A percentile compares a stretch with the other conserved stretches of the same genome.
Evolutionary conservation across 2,113 vertebrate genomes (phyloP).

Genomic region (Syngnathoides biaculeatus): DNA sequence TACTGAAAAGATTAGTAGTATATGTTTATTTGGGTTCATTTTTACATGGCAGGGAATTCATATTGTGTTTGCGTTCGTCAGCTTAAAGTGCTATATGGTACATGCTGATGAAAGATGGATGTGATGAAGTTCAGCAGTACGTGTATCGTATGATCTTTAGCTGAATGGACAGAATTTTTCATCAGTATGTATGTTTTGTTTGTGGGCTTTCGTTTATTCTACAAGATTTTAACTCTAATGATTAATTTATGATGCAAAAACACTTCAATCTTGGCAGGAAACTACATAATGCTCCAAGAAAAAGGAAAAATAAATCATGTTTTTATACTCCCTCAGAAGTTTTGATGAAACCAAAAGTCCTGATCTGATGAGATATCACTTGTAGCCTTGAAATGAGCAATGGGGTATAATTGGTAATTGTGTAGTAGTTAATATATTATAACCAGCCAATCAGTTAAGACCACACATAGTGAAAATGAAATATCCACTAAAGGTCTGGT

Average conservation of each 20-base stretch:
- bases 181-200: background rate
- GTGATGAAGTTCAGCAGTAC: constrained; percentile 11
- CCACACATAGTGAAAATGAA: constrained; percentile 14
- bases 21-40: constrained; percentile 51
- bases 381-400: constrained; percentile 1
- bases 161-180: background rate
- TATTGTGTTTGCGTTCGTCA: constrained; percentile 29
- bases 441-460: background rate
- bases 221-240: constrained; percentile 4
- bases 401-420: background rate
- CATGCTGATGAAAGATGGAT: constrained; percentile 50
- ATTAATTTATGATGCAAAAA: constrained; percentile 1
- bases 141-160: background rate
- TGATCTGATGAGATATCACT: constrained; percentile 28
- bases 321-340: constrained; percentile 6
- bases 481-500: background rate
- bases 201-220: background rate
- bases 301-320: constrained; percentile 17
- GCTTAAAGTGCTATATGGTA: constrained; percentile 42
- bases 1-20: constrained; percentile 34
- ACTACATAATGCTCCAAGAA: background rate
- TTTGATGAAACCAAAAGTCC: constrained; percentile 6
- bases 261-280: constrained; percentile 2
- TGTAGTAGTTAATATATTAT: background rate
- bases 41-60: constrained; percentile 31